Conservation (phyloP, 2,888 invertebrate genomes). For the Gastracanthus pulcherrimus region DNA sequence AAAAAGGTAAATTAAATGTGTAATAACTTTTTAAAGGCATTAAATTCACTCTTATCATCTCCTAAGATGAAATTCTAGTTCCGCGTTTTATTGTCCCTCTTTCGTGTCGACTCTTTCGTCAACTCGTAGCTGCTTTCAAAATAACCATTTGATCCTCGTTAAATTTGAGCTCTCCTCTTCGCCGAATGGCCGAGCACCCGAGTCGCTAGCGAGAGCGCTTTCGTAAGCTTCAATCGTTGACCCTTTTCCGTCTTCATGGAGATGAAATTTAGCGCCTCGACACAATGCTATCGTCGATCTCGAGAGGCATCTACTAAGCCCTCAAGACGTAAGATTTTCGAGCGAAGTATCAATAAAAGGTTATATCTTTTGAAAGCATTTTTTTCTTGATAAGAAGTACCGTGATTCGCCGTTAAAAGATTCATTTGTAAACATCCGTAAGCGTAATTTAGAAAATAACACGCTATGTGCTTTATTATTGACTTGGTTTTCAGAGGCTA, state of each 20-base stretch:
- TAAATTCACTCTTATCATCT: too few relatives aligned
- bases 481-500: too few relatives aligned
- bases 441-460: too few relatives aligned
- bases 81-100: neutral
- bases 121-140: slow-evolving; percentile 10
- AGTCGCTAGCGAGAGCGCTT: neutral
- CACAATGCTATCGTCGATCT: slow-evolving; percentile 20
- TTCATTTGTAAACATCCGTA: too few relatives aligned
- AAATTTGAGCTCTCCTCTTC: slow-evolving; percentile 21
- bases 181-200: slow-evolving; percentile 5
- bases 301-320: neutral
- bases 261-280: slow-evolving; percentile 11
- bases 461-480: too few relatives aligned
- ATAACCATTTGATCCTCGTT: slow-evolving; percentile 42
- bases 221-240: slow-evolving; percentile 13
- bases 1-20: too few relatives aligned
- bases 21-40: too few relatives aligned
- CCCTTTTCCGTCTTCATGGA: slow-evolving; percentile 1
- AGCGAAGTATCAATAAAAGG: neutral
- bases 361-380: neutral
- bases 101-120: neutral
- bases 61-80: too few relatives aligned
- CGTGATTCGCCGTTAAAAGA: too few relatives aligned
- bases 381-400: too few relatives aligned
- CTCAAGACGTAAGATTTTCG: neutral